phyloP scores from a whole-genome alignment of 1,140 invertebrate species.

The Heterodera schachtii region DNA sequence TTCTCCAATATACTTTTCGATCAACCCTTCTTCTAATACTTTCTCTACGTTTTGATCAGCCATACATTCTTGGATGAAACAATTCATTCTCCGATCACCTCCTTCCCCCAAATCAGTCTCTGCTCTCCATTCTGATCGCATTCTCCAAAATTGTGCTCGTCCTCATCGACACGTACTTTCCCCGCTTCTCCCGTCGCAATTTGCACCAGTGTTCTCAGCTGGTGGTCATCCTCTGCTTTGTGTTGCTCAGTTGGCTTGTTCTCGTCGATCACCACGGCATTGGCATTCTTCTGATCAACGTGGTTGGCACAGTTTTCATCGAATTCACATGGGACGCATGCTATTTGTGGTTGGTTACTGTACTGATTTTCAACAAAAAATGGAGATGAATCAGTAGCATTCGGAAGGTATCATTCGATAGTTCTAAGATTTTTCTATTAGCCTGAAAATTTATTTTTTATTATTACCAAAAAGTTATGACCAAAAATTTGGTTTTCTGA shows the following conservation, averaged over 20 bases:
- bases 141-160: conserved; percentile 54
- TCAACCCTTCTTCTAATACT: no score
- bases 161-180: conserved; percentile 43
- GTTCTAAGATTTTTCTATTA: no score
- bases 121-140: conserved; percentile 62
- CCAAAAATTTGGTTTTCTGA: no score
- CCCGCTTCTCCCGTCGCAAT: conserved; percentile 54
- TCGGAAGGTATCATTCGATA: no score
- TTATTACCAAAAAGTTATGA: no score
- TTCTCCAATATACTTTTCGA: no score
- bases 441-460: no score
- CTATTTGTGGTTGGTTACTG: conserved; percentile 50
- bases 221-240: conserved; percentile 61
- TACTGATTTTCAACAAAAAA: no score
- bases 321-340: conserved; percentile 56
- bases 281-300: conserved; percentile 57
- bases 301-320: conserved; percentile 60
- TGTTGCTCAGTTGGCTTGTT: conserved; percentile 52
- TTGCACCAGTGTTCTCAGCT: conserved; percentile 59
- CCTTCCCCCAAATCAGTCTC: conserved; percentile 2
- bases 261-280: conserved; percentile 53
- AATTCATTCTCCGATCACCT: no score
- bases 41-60: no score
- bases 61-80: no score
- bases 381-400: no score